Base-by-base conservation (phyloP, 2,113 vertebrate species). In the Thryonomys swinderianus region DNA sequence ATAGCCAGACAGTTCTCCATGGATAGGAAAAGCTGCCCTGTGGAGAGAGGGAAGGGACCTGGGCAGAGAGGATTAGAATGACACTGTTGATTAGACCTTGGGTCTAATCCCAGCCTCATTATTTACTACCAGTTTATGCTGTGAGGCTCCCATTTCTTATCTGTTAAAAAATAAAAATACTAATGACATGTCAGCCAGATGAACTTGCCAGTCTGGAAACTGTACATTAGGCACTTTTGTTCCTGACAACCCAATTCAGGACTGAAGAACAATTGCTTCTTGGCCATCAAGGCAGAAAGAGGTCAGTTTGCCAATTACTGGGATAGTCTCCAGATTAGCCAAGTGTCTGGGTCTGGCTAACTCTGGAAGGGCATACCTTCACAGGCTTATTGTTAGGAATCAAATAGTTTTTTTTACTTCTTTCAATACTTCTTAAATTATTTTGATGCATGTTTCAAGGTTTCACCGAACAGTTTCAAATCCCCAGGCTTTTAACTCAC, bases 91-190 rank as follows among this genome's bases (percentile, higher is more conserved):
- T 73, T 40, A 62, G 62, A 76, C 2, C 8, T 84, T 66, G 92
- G 55, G 12, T 89, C 20, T 25, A 73, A 16, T 84, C 17, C 34
- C 51, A 53, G 16, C 34, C 45, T 5, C 27, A 53, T 82, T 69
- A 91, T 84, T 93, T 84, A 85, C 40, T 57, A 51, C 25, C 20
- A 59, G 93, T 12, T 87, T 89, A 85, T 93, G n/a, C 80, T 81
- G 40, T 16, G 3, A 88, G 61, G 20, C 9, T 81, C 59, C 66
- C 71, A 91, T 62, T 91, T 91, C 30, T 92, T n/a, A 34, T 83
- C 20, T 73, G 18, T 82, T 25, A 40, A 64, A 85, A 79, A 62
- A 64, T 48, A 30, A 76, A 83, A 90, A 51, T 42, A 4, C 20
- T 85, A 81, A 48, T 81, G 80, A 71, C 5, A 61, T 67, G 61